phyloP scores from a whole-genome alignment of 2,797 vertebrate genomes.

The Hipposideros larvatus region DNA sequence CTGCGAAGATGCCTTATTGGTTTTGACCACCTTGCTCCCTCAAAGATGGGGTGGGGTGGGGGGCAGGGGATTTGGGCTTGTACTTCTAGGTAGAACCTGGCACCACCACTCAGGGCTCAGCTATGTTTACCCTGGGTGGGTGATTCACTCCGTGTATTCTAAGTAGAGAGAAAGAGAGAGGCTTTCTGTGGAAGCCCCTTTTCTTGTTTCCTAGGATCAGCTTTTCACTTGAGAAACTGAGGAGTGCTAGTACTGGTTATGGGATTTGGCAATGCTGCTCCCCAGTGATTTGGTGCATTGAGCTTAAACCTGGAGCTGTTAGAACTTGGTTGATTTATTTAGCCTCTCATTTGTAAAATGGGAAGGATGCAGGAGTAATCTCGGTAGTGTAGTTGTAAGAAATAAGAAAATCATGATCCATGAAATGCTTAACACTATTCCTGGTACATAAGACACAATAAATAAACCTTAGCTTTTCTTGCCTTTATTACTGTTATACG shows the following conservation, averaged over 20 bases:
- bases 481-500: background rate
- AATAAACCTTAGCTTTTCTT: conserved; percentile 18
- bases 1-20: background rate
- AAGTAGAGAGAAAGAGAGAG: background rate
- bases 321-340: background rate
- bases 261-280: background rate
- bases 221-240: background rate
- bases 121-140: background rate
- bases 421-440: background rate
- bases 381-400: background rate
- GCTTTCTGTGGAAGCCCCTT: background rate
- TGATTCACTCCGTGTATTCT: background rate
- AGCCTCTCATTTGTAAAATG: conserved; percentile 40
- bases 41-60: background rate
- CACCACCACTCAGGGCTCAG: background rate
- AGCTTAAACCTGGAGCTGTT: background rate
- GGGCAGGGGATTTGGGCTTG: background rate
- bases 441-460: background rate
- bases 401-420: conserved; percentile 47
- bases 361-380: background rate
- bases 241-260: background rate
- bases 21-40: background rate
- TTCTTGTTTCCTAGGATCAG: background rate
- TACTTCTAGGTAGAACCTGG: background rate
- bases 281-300: background rate